A percentile compares a stretch with the other conserved stretches of the same genome.
phyloP scores from a whole-genome alignment of 2,113 vertebrate genomes.

The Megaceryle maxima region DNA sequence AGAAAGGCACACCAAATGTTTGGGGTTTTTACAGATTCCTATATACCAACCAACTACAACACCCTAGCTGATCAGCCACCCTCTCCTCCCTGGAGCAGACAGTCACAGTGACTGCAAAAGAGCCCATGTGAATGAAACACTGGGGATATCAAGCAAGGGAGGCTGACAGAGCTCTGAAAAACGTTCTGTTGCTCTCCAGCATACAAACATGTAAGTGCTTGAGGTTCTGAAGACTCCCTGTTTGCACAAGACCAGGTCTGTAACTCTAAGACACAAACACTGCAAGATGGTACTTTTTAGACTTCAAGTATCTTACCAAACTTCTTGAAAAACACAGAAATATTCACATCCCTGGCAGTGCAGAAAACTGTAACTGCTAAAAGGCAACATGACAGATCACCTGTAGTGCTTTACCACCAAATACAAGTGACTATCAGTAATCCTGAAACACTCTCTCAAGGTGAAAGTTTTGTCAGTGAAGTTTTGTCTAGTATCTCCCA shows the following conservation, averaged over 20 bases:
- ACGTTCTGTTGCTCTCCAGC: background rate
- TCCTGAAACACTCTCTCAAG: background rate
- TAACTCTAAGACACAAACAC: background rate
- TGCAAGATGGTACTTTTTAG: background rate
- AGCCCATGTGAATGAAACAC: background rate
- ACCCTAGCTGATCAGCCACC: background rate
- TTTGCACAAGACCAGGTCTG: background rate
- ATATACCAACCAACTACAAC: background rate
- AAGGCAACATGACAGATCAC: fast-evolving
- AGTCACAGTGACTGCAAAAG: background rate
- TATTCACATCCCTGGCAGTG: background rate
- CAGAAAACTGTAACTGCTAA: background rate
- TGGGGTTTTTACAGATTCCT: background rate
- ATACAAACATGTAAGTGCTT: background rate
- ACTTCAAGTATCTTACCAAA: background rate
- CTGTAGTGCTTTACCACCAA: background rate
- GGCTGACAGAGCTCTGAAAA: background rate
- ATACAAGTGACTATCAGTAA: background rate
- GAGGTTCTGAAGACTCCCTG: background rate
- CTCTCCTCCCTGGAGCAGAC: background rate
- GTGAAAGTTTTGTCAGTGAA: background rate
- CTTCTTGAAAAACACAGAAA: background rate
- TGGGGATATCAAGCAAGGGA: background rate
- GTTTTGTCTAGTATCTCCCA: background rate
- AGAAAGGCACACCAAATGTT: background rate